Percentiles rank a stretch among this genome's conserved stretches.
Conservation (phyloP, 2,888 invertebrate species). For the Tiliacea aurago region DNA sequence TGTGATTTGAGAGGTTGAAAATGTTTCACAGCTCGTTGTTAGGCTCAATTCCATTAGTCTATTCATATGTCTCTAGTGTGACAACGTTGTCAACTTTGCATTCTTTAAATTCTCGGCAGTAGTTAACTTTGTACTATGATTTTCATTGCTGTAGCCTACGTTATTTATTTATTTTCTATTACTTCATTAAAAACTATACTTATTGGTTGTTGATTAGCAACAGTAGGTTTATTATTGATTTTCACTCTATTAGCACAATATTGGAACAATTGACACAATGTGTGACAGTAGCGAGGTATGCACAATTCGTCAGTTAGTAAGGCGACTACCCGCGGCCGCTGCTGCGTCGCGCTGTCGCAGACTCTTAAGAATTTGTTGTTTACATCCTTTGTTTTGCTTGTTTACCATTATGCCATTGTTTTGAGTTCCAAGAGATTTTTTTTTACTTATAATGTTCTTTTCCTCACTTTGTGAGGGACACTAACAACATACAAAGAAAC, state of each 20-base stretch:
- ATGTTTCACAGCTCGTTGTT: conserved; percentile 3
- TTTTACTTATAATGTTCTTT: conserved; percentile 31
- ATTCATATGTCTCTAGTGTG: conserved; percentile 26
- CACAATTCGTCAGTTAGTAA: conserved; percentile 22
- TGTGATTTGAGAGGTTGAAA: neutral
- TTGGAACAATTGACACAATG: neutral
- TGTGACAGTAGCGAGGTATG: conserved; percentile 28
- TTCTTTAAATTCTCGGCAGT: neutral
- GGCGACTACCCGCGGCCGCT: conserved; percentile 44
- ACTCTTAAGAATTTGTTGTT: conserved; percentile 72
- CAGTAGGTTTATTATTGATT: neutral
- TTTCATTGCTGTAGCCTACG: conserved; percentile 5
- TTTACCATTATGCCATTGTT: conserved; percentile 71
- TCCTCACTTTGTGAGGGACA: conserved; percentile 1
- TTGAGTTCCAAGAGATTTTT: conserved; percentile 67
- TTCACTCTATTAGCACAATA: conserved; percentile 24
- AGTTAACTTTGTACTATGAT: conserved; percentile 6
- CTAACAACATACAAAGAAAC: neutral
- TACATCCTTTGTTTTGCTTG: conserved; percentile 67
- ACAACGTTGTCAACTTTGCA: neutral
- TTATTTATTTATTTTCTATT: conserved; percentile 12
- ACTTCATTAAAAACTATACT: conserved; percentile 2
- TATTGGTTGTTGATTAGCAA: neutral
- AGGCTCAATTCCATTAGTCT: conserved; percentile 50
- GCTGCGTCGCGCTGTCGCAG: conserved; percentile 21